Percentiles rank a stretch among this genome's conserved stretches.
Evolutionary conservation across 2,888 invertebrate species (phyloP).

Genomic region (Meiosimyza platycephala): DNA sequence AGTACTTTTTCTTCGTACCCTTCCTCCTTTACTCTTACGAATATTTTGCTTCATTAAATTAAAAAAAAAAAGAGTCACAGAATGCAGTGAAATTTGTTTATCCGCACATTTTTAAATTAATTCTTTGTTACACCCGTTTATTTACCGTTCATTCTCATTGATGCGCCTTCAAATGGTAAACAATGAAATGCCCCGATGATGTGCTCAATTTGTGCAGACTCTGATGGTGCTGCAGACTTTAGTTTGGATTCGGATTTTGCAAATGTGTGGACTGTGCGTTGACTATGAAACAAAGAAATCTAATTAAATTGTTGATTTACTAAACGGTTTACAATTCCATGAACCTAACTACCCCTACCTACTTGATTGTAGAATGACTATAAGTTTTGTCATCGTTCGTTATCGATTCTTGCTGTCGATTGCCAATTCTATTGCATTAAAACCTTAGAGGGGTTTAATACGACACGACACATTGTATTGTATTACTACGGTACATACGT

Average conservation of each 20-base stretch:
- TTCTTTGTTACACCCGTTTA: not conserved
- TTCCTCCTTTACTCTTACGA: not conserved
- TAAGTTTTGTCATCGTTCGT: too few relatives aligned
- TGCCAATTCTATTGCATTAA: too few relatives aligned
- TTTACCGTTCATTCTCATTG: not conserved
- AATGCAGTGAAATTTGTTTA: not conserved
- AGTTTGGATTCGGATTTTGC: not conserved
- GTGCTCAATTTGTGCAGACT: not conserved
- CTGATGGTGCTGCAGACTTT: not conserved
- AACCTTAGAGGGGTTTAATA: too few relatives aligned
- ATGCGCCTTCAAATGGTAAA: constrained; percentile 23
- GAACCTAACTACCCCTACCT: too few relatives aligned
- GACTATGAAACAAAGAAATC: constrained; percentile 5
- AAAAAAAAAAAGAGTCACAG: too few relatives aligned
- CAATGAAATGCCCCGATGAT: constrained; percentile 7
- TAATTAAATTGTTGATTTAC: constrained; percentile 22
- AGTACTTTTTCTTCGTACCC: not conserved
- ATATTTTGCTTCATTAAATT: too few relatives aligned
- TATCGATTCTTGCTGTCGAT: too few relatives aligned
- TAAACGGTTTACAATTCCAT: constrained; percentile 16
- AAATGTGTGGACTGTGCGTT: not conserved
- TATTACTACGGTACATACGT: too few relatives aligned
- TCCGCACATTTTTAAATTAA: constrained; percentile 2
- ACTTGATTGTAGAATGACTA: too few relatives aligned
- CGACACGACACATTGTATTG: too few relatives aligned